Evolutionary conservation across 2,797 vertebrate species (phyloP).

Genomic region (Natrix natrix): DNA sequence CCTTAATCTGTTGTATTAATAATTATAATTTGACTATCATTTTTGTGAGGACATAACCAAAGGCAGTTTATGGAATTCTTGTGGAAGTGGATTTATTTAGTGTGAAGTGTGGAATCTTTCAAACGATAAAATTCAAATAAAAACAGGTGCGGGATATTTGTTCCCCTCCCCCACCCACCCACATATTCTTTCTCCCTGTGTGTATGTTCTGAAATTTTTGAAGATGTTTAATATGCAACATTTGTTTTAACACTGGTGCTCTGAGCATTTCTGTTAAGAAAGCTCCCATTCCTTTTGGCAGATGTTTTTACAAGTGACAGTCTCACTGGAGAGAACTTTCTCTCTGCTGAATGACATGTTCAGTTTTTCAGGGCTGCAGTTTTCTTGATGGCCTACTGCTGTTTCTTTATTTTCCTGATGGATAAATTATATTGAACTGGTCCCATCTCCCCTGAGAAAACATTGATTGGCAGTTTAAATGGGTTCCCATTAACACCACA

Average conservation of each 20-base stretch:
- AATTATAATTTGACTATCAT: neutral
- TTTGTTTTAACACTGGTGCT: neutral
- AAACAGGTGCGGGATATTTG: neutral
- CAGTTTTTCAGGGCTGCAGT: constrained; percentile 12
- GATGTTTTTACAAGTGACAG: neutral
- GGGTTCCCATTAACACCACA: constrained; percentile 51
- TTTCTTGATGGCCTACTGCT: neutral
- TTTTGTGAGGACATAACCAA: neutral
- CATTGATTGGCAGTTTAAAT: constrained; percentile 50
- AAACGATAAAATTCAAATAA: neutral
- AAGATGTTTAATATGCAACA: neutral
- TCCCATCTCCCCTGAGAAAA: constrained; percentile 38
- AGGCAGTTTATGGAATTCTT: neutral
- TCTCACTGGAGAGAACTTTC: neutral
- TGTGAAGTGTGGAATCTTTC: neutral
- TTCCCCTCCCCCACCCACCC: no score
- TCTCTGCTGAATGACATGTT: constrained; percentile 27
- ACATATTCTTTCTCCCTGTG: neutral
- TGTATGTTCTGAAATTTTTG: neutral
- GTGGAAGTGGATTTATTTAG: neutral
- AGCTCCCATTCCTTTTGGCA: neutral
- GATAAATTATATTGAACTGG: constrained; percentile 20
- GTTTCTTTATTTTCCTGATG: constrained; percentile 33
- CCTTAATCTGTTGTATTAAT: neutral
- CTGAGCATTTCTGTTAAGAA: neutral